Base-by-base conservation (phyloP, 2,888 invertebrate genomes). In the Drosophila pseudotalamancana region DNA sequence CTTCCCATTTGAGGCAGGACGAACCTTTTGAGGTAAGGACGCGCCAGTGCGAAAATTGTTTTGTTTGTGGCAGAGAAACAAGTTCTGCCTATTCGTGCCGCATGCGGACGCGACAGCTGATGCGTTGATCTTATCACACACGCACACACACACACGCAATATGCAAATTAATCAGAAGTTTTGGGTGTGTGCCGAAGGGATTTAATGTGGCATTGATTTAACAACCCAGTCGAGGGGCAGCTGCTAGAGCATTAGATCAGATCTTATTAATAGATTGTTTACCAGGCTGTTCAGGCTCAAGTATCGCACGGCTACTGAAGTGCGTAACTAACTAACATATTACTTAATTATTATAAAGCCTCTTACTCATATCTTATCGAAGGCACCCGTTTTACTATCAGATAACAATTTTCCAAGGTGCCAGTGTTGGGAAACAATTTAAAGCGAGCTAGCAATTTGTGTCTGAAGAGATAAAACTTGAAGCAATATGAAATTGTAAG, bases 81-180 rank as follows among this genome's bases (percentile, higher is more conserved):
- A 82, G 86, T 86, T 80, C 45, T 56, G 14, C 2, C 6, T 16
- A 42, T 57, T 14, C 29, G n/a, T 21, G 21, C 59, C 45, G 16
- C 29, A 40, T 14, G 19, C 37, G 19, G 23, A 31, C 35, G 9
- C 48, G 72, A 49, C 87, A 79, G 73, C 81, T 81, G 78, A 78
- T 87, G 76, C 60, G 31, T 69, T 76, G 82, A 80, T 88, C 85
- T 70, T 73, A 84, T 87, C 81, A 60, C 27, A 35, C 53, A 45
- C 43, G 35, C 40, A 54, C 34, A 57, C 40, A 23, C 45, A 39
- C 45, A 21, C 19, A 40, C 83, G 84, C 77, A 68, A 72, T 75
- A 85, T 85, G 84, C 80, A 85, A 88, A 85, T 85, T 80, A 87
- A 84, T 77, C 80, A 65, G 54, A n/a, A 42, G n/a, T 51, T 56